phyloP scores from a whole-genome alignment of 2,113 vertebrate species.

The Cacatua alba region DNA sequence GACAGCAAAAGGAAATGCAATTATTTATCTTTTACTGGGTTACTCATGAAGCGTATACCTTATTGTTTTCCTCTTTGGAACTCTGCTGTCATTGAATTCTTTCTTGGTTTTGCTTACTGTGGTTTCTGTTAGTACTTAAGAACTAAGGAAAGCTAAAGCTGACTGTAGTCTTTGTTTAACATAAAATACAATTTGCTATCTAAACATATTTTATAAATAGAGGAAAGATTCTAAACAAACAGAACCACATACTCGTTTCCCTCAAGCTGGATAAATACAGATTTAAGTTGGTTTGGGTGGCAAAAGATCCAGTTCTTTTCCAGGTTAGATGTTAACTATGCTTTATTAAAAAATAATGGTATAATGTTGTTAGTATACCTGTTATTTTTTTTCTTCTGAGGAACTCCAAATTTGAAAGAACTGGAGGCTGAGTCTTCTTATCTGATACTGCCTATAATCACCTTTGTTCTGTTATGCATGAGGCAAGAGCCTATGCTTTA shows the following conservation, averaged over 20 bases:
- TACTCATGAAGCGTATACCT: background rate
- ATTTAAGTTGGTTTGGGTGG: background rate
- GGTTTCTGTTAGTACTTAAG: background rate
- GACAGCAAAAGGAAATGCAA: background rate
- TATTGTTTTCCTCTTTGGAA: background rate
- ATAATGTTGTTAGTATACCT: background rate
- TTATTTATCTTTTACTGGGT: background rate
- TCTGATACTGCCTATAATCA: background rate
- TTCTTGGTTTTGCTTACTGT: background rate
- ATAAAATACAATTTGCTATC: background rate
- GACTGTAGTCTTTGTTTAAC: background rate
- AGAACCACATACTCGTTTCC: background rate
- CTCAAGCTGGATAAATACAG: background rate
- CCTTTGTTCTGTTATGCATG: background rate
- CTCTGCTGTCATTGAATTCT: background rate
- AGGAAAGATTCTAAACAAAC: accelerated
- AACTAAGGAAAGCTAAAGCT: background rate
- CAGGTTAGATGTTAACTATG: background rate
- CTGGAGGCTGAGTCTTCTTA: background rate
- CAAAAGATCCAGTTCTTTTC: background rate
- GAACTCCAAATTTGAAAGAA: background rate
- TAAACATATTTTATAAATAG: background rate
- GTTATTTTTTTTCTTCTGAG: background rate
- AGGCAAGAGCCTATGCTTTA: background rate
- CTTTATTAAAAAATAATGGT: background rate